Evolutionary conservation across 2,888 invertebrate genomes (phyloP), one percentile per base, ranked within the genome.

Genomic region (Tetrapedia diversipes): DNA sequence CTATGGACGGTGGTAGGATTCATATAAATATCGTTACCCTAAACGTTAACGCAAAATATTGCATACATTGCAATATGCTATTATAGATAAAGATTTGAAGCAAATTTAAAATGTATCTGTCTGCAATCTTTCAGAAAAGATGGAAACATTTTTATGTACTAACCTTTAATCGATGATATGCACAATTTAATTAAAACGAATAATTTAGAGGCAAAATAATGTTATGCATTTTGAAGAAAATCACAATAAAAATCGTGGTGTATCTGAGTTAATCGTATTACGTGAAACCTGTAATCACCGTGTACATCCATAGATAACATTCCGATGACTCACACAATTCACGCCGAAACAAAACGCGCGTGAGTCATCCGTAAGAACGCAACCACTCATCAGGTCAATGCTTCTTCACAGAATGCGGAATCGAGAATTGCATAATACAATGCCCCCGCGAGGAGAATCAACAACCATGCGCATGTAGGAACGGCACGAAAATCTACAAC

Each of bases 391-490:
- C 45, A 57, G 70, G 61, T 57, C 77, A 56, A 72, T 61, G 68
- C 39, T 66, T 84, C 78, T 81, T 90, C 88, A 49, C 90, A 93
- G 93, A 91, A 65, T 93, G 93, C 80, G 89, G 89, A 22, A 91
- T 89, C 27, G 89, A 89, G 54, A 88, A 88, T 65, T 93, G 93
- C 83, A 90, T 92, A 70, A 87, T 91, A 29, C 92, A 93, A 81
- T 94, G 93, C 82, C 91, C 92, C 7, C 92, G 89, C 78, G 91
- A 91, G 72, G 92, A 90, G 22, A 86, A 90, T 51, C 88, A 88
- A 49, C 91, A 90, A 66, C 91, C 92, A 2, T 94, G 94, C 85
- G 91, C 91, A 76, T 93, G 93, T 80, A 90, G 87, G 59, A 85
- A 88, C 68, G 89, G 90, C 14, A 89, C 88, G 14, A 90, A 88